A percentile compares a stretch with the other conserved stretches of the same genome.
phyloP scores from a whole-genome alignment of 2,888 invertebrate species.

The Drosophila yooni region DNA sequence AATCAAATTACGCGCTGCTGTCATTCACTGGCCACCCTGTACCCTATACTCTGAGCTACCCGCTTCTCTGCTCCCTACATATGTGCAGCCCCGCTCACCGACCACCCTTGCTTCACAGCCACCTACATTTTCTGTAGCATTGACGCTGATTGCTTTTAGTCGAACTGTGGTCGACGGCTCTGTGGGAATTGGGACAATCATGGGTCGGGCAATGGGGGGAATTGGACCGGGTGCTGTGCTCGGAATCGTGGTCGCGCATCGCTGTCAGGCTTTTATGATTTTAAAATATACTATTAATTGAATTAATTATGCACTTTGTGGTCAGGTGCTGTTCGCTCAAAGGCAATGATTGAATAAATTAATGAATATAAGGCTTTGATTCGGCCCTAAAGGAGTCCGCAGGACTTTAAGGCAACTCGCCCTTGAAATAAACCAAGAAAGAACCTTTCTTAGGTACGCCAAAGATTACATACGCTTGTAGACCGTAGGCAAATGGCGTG shows the following conservation, averaged over 20 bases:
- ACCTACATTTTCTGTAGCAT: constrained; percentile 22
- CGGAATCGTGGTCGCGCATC: constrained; percentile 15
- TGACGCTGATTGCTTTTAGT: constrained; percentile 76
- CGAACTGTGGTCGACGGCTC: constrained; percentile 45
- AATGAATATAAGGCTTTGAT: not conserved
- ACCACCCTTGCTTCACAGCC: constrained; percentile 2
- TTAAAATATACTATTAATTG: constrained; percentile 72
- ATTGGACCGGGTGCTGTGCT: constrained; percentile 12
- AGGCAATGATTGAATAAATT: not conserved
- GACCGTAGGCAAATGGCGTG: not conserved
- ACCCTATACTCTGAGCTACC: not conserved
- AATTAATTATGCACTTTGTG: constrained; percentile 76
- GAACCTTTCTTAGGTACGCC: not conserved
- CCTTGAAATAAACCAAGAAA: not conserved
- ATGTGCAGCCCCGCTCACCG: not conserved
- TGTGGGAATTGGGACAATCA: constrained; percentile 17
- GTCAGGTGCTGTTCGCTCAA: constrained; percentile 43
- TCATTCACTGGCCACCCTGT: constrained; percentile 20
- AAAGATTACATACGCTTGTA: not conserved
- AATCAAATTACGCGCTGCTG: constrained; percentile 66
- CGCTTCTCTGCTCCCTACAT: too few relatives aligned
- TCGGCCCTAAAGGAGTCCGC: not conserved
- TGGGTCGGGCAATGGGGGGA: not conserved
- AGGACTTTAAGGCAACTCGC: not conserved
- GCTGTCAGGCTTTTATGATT: constrained; percentile 60